These are phyloP conservation scores for Neodontobutis hainanensis DNA, from an alignment of 2,113 vertebrate genomes.

Conservation along the genomic window DNA sequence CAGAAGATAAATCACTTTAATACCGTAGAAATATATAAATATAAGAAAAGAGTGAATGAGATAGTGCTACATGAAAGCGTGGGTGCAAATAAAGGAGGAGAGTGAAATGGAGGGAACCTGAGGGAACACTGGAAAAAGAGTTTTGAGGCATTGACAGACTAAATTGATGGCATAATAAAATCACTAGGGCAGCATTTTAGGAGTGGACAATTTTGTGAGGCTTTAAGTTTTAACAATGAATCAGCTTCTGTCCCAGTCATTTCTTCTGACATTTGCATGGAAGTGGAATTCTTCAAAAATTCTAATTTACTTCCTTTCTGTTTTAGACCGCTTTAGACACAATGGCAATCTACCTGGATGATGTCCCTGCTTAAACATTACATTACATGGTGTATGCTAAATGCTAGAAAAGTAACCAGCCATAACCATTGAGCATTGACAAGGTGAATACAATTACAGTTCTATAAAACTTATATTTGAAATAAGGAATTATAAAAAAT, in stretches of 20 bases:
- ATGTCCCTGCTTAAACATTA: neutral
- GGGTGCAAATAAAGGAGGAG: neutral
- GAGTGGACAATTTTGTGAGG: slow-evolving; percentile 12
- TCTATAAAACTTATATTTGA: too few relatives aligned
- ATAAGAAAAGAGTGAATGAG: slow-evolving; percentile 39
- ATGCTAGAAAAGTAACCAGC: slow-evolving; percentile 3
- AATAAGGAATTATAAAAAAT: too few relatives aligned
- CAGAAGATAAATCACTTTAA: slow-evolving; percentile 63
- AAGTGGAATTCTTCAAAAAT: neutral
- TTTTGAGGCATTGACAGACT: slow-evolving; percentile 23
- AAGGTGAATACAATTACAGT: neutral
- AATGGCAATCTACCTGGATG: neutral
- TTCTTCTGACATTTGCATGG: neutral
- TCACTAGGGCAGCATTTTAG: slow-evolving; percentile 4
- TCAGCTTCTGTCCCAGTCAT: neutral
- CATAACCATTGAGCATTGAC: neutral
- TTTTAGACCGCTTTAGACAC: neutral
- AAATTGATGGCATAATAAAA: slow-evolving; percentile 47
- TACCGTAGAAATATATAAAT: slow-evolving; percentile 48
- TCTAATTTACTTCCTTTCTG: neutral
- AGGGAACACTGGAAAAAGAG: slow-evolving; percentile 52
- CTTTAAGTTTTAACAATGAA: neutral
- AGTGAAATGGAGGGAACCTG: slow-evolving; percentile 16
- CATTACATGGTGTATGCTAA: neutral
- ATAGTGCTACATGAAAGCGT: slow-evolving; percentile 14